Evolutionary conservation across 2,797 vertebrate genomes (phyloP), one percentile per base, ranked within the genome.

Genomic region (Champsocephalus esox): DNA sequence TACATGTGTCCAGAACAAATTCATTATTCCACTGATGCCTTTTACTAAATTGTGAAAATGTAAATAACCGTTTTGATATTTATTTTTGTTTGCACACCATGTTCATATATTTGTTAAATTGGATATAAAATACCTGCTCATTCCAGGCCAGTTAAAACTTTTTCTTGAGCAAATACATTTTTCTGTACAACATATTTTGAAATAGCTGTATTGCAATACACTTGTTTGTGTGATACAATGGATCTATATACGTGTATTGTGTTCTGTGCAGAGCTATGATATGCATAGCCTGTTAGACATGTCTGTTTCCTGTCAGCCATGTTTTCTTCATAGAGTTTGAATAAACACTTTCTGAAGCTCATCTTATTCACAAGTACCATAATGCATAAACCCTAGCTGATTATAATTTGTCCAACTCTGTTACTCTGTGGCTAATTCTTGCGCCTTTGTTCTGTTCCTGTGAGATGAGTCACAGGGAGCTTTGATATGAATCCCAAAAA

Each of bases 311-410:
- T 38, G 34, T 38, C 5, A 3, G 1, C 19, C 1, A 9, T 16
- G 28, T 51, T 55, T 32, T 66, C 43, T 60, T 65, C n/a, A 51
- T 21, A 32, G 12, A 64, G 17, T 74, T 68, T 41, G 38, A 88
- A 84, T 82, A 88, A 88, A 83, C 21, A 66, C 5, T 5, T 83
- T 60, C n/a, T 57, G 11, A 74, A 60, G n/a, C 44, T n/a, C 32
- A 24, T 12, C 2, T 66, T 38, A 8, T 58, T 71, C 16, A 44
- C 3, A 21, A n/a, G 46, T 32, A 21, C 10, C n/a, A 8, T 28
- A 13, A 49, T 13, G 0, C 12, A 24, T 28, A 28, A 28, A 28
- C 57, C 9, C 0, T 3, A 1, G 13, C 1, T 4, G 2, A 3
- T 60, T 43, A 21, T 49, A 3, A 4, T 34, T 38, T 38, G 34